Conservation (phyloP, 2,113 vertebrate genomes). For the Aix galericulata region DNA sequence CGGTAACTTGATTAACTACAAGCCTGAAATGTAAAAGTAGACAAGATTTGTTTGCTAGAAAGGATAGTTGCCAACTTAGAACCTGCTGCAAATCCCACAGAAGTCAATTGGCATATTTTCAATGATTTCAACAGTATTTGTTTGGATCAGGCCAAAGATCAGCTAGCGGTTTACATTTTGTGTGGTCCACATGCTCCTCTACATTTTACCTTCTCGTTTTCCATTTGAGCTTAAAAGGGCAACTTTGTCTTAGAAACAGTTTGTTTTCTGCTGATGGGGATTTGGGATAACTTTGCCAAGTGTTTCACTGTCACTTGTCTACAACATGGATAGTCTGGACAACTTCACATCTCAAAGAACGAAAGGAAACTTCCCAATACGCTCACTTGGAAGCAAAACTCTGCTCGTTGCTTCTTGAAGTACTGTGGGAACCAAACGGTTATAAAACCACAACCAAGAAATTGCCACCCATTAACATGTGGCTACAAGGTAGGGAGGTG, state of each 20-base stretch:
- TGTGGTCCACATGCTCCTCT: constrained; percentile 28
- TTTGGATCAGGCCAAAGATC: constrained; percentile 58
- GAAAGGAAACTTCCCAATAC: neutral
- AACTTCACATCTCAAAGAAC: neutral
- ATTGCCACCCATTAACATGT: neutral
- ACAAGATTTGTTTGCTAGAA: constrained; percentile 29
- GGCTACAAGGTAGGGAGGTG: neutral
- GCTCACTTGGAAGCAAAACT: neutral
- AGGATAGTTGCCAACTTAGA: constrained; percentile 30
- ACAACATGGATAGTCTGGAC: neutral
- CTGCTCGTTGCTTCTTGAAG: neutral
- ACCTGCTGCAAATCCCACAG: constrained; percentile 55
- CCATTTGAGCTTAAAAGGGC: neutral
- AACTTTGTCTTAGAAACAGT: neutral
- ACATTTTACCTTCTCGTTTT: neutral
- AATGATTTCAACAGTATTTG: constrained; percentile 35
- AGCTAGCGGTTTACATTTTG: constrained; percentile 50
- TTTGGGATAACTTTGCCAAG: neutral
- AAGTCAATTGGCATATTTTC: constrained; percentile 64
- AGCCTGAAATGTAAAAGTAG: constrained; percentile 45
- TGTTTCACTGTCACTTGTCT: neutral
- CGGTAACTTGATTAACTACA: constrained; percentile 36
- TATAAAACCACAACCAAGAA: neutral
- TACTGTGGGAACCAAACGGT: neutral
- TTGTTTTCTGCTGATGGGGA: neutral